phyloP scores from a whole-genome alignment of 2,113 vertebrate species.

The Oxygymnocypris stewartii region DNA sequence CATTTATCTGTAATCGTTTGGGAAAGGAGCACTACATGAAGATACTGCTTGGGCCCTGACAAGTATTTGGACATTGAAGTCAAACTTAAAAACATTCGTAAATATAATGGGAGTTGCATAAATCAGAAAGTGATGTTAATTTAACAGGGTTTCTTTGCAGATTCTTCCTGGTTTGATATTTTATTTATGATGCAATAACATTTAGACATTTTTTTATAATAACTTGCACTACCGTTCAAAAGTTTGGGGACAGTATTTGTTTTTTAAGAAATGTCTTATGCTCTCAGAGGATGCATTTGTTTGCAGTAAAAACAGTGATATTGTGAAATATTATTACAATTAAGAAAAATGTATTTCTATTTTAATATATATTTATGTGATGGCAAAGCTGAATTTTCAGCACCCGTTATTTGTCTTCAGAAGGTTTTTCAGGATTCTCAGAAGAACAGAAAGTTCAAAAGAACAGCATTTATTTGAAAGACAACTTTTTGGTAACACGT shows the following conservation, averaged over 20 bases:
- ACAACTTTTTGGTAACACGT: background rate
- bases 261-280: background rate
- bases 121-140: background rate
- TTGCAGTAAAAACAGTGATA: background rate
- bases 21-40: background rate
- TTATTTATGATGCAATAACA: background rate
- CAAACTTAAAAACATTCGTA: background rate
- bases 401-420: background rate
- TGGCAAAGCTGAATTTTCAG: background rate
- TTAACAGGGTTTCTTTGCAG: background rate
- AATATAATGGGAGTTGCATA: background rate
- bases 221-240: background rate
- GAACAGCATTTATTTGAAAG: background rate
- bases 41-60: background rate
- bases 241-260: background rate
- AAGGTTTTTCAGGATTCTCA: background rate
- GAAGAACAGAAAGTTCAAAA: background rate
- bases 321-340: background rate
- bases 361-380: background rate
- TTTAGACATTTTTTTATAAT: background rate
- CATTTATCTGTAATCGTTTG: conserved; percentile 48
- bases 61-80: background rate
- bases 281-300: background rate
- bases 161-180: conserved; percentile 1
- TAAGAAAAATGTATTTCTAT: background rate